Base-by-base conservation (phyloP, 2,113 vertebrate genomes). In the Phainopepla nitens region DNA sequence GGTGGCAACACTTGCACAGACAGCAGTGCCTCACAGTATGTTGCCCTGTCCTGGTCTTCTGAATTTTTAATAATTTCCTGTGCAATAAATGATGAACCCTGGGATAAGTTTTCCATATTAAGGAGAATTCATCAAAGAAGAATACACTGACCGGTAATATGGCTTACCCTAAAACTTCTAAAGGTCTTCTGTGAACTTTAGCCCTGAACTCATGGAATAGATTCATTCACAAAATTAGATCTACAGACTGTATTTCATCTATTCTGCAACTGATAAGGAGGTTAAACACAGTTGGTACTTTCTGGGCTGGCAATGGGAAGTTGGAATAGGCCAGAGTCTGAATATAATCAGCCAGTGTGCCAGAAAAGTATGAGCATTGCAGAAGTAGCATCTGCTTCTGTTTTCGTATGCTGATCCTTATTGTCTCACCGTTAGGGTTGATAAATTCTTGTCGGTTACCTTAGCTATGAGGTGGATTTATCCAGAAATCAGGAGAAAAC, bases 1-100 rank as follows among this genome's bases (percentile, higher is more conserved):
- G 25, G 9, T 54, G 58, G 36, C 20, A 60, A 20, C 2, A 13
- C 7, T 17, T 36, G 60, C 58, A 25, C 15, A 22, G 25, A 12
- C 31, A 60, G 35, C 1, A 0, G 0, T 50, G 17, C 11, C 45
- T 82, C 33, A 33, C 24, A 24, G 15, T 3, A 1, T 54, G 23
- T 15, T 78, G 15, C 3, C 20, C 23, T 9, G 9, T 22, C 41
- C 25, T 31, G 25, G 2, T 39, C 25, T n/a, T 70, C 47, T 53
- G 17, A n/a, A 33, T 31, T 71, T 87, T 42, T 10, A 82, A 42
- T 31, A 6, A 64, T 75, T 75, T 50, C 4, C 27, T 70, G 35
- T 15, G 12, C 10, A 42, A 62, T 41, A 54, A 56, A 44, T 64
- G 56, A 28, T 28, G 15, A 91, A 75, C 1, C 4, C 10, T 41